A percentile compares a stretch with the other conserved stretches of the same genome.
Evolutionary conservation across 2,113 vertebrate species (phyloP).

Genomic region (Sciurus niger): DNA sequence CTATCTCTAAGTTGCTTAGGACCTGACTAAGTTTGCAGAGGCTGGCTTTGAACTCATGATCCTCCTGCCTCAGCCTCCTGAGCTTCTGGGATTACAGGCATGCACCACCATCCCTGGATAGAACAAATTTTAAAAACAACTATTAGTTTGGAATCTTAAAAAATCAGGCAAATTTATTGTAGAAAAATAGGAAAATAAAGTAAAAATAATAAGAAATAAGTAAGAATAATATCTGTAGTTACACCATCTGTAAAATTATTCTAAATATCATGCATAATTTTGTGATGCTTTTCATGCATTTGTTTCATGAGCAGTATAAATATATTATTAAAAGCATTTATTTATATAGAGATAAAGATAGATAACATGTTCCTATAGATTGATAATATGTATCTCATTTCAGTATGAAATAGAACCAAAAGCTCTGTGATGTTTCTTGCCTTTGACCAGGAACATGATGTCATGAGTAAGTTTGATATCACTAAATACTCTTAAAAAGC

Average conservation of each 20-base stretch:
- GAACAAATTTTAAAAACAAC: background rate
- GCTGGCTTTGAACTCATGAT: no score
- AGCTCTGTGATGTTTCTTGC: background rate
- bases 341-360: no score
- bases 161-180: background rate
- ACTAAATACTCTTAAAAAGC: constrained; percentile 20
- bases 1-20: no score
- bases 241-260: background rate
- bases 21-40: no score
- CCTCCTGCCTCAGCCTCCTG: no score
- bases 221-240: background rate
- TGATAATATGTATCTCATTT: background rate
- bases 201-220: constrained; percentile 20
- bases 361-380: background rate
- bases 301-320: background rate
- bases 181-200: background rate
- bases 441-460: background rate
- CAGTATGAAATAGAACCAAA: background rate
- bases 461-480: background rate
- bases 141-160: background rate
- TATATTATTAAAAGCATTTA: constrained; percentile 6
- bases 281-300: background rate
- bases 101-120: no score
- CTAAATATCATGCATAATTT: background rate
- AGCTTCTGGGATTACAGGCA: no score